Conservation (phyloP, 1,140 invertebrate species). For the Thaumatotibia leucotreta region DNA sequence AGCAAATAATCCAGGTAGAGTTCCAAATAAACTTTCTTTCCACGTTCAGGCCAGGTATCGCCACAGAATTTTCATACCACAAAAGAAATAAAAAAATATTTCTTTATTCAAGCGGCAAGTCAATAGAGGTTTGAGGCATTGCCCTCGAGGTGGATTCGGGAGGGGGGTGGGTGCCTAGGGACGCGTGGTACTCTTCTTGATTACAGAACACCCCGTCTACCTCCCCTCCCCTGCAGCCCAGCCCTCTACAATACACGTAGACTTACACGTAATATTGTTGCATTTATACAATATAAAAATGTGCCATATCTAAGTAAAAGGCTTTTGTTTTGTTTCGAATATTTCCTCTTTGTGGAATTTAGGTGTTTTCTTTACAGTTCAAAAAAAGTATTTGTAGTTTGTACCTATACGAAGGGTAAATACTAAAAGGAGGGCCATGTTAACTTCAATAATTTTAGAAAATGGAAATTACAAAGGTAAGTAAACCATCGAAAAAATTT, state of each 20-base stretch:
- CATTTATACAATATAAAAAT: slow-evolving; percentile 7
- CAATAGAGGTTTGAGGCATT: slow-evolving; percentile 72
- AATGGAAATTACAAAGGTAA: no score
- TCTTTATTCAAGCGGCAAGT: slow-evolving; percentile 62
- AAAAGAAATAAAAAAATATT: slow-evolving; percentile 63
- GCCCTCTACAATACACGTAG: slow-evolving; percentile 43
- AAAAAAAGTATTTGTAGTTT: no score
- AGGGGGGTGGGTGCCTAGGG: slow-evolving; percentile 49
- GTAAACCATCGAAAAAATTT: no score
- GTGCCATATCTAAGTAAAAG: neutral
- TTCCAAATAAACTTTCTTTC: slow-evolving; percentile 4
- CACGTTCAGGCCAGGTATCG: slow-evolving; percentile 17
- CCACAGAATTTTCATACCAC: slow-evolving; percentile 24
- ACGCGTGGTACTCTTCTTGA: slow-evolving; percentile 76
- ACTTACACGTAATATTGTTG: slow-evolving; percentile 29
- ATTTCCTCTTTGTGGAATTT: no score
- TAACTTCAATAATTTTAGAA: no score
- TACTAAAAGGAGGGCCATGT: no score
- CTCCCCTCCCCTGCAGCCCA: slow-evolving; percentile 29
- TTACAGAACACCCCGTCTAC: slow-evolving; percentile 56
- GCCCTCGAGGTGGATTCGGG: slow-evolving; percentile 57
- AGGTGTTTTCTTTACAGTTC: neutral
- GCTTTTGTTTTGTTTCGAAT: neutral
- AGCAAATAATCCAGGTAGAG: neutral
- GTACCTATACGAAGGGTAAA: no score